Evolutionary conservation across 2,888 invertebrate species (phyloP), one percentile per base, ranked within the genome.

Genomic region (Nasonia oneida): DNA sequence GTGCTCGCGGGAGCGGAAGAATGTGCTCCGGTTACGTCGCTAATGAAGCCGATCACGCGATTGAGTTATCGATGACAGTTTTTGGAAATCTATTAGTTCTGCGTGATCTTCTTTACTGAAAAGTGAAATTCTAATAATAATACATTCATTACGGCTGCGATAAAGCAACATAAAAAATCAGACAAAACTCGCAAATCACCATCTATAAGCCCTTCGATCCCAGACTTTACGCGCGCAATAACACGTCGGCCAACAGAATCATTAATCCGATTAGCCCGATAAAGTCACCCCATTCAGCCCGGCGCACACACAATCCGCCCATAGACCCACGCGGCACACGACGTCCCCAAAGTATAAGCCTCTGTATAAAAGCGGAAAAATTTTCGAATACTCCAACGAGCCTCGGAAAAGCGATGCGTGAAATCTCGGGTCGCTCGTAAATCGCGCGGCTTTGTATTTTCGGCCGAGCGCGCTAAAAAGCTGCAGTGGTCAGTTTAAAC

Each of bases 201-300:
- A 12, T 67, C 67, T 33, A 29, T 29, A 12, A 67, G 33, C 33
- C 67, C 67, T 67, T 67, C 12, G 12, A 67, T 23, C 61, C n/a
- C 1, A 61, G 23, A 8, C 61, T 61, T 18, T 61, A 61, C 8
- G 10, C 3, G 18, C 5, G 57, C 14, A 71, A 71, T 39, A 15
- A 18, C 71, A n/a, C 71, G 39, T 71, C 37, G 37, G 37, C 37
- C 71, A 5, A n/a, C 33, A 37, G 5, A 23, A 75, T 77, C 61
- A 37, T 77, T 77, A 77, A 77, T 33, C 61, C 77, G 61, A 77
- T 77, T 77, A 77, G 6, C 77, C 39, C 74, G 74, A 74, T 74
- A 74, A 74, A 74, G 47, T 50, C 47, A 74, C 47, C 74, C 74
- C 47, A 74, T 47, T 74, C 23, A 50, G 47, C 50, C 39, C 14